These are phyloP conservation scores for Sitobion miscanthi DNA, from an alignment of 1,140 invertebrate genomes.

Conservation along the genomic window DNA sequence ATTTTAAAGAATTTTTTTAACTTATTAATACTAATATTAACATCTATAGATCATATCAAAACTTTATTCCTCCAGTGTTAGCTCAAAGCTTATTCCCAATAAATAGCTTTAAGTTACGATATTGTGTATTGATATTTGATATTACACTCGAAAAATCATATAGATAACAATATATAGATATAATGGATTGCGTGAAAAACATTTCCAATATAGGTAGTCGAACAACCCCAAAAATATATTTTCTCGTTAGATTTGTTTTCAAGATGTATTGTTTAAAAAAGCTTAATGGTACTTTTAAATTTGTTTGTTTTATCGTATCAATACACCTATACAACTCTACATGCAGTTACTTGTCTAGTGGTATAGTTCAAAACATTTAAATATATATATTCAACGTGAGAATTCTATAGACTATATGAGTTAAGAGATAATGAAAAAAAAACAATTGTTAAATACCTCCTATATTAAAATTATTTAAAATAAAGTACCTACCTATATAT, in stretches of 20 bases:
- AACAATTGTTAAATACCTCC: neutral
- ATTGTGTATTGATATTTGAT: neutral
- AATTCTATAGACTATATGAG: neutral
- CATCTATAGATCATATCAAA: neutral
- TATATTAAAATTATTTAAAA: constrained; percentile 1
- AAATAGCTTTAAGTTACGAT: neutral
- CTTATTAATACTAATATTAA: neutral
- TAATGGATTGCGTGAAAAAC: neutral
- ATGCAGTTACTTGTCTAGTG: neutral
- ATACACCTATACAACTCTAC: neutral
- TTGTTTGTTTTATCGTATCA: neutral
- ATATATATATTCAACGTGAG: neutral
- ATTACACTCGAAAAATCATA: neutral
- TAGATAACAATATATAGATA: neutral
- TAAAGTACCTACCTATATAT: neutral
- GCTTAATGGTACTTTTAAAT: neutral
- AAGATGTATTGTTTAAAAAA: neutral
- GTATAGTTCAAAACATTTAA: neutral
- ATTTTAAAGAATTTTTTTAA: neutral
- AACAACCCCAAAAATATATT: neutral
- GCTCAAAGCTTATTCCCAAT: neutral
- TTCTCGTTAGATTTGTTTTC: neutral
- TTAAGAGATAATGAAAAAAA: neutral
- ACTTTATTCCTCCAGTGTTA: neutral
- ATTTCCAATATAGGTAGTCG: neutral